A percentile compares a stretch with the other conserved stretches of the same genome.
Conservation (phyloP, 2,113 vertebrate genomes). For the Poeciliopsis retropinna region DNA sequence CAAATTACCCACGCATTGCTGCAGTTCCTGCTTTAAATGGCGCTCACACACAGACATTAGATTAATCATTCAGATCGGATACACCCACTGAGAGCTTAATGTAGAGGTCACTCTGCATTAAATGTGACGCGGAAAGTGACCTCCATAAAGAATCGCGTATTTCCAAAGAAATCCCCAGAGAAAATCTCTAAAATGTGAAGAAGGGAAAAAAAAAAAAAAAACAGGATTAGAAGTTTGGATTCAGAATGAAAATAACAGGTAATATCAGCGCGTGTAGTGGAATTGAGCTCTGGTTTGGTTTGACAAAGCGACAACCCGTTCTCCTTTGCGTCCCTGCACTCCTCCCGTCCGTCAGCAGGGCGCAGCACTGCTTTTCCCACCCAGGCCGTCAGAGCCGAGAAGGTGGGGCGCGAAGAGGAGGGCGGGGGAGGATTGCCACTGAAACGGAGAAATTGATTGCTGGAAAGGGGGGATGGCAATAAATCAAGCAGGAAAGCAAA, state of each 20-base stretch:
- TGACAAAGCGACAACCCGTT: slow-evolving; percentile 13
- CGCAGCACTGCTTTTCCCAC: slow-evolving; percentile 90
- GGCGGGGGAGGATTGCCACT: slow-evolving; percentile 24
- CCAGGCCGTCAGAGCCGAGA: not conserved
- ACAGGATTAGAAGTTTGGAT: slow-evolving; percentile 1
- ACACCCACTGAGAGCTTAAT: slow-evolving; percentile 64
- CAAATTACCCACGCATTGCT: not conserved
- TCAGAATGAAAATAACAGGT: slow-evolving; percentile 4
- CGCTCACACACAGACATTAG: slow-evolving; percentile 2
- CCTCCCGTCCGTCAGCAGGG: slow-evolving; percentile 84
- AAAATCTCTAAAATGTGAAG: not conserved
- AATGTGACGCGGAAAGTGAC: slow-evolving; percentile 55
- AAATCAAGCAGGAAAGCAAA: slow-evolving; percentile 78
- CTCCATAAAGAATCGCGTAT: slow-evolving; percentile 31
- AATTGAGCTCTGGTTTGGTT: not conserved
- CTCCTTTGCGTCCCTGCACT: slow-evolving; percentile 38
- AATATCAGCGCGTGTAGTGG: not conserved
- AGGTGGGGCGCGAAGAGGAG: not conserved
- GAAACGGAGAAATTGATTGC: slow-evolving; percentile 78
- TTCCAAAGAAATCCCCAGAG: slow-evolving; percentile 5
- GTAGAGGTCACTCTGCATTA: slow-evolving; percentile 69
- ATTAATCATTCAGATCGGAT: slow-evolving; percentile 66
- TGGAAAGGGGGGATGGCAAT: slow-evolving; percentile 79
- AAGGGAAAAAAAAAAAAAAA: too few relatives aligned
- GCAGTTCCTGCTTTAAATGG: slow-evolving; percentile 22